Evolutionary conservation across 2,888 invertebrate species (phyloP), one percentile per base, ranked within the genome.

Genomic region (Minunthozetes semirufus): DNA sequence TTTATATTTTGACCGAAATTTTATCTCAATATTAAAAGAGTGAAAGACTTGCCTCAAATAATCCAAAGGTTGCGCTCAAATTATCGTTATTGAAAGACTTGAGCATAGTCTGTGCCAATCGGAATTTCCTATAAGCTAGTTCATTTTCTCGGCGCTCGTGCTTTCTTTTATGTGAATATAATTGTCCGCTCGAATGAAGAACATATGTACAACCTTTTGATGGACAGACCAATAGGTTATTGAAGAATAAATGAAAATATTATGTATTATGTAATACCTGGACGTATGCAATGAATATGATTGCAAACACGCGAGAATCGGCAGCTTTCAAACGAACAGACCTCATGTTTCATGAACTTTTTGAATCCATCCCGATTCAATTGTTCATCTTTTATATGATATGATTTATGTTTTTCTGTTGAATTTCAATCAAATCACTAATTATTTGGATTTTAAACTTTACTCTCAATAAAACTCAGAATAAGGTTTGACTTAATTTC

Each of bases 321-420:
- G 82, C 98, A 98, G 80, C 89, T 90, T 50, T 91, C 89, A 84
- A 92, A 97, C 0, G 91, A 90, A 80, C 98, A 98, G 0, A 89
- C 87, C 82, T 98, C 97, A 80, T 94, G 94, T 84, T 98, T 98
- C 89, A 97, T 92, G 84, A 95, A 98, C 83, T 98, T 98, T 84
- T 96, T 97, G 86, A 98, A 98, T 22, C 97, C 97, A 82, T 98
- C 97, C 78, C 93, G 89, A 56, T 92, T 91, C 68, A 98, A 85
- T 78, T 96, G 94, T 82, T 95, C 94, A 84, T 98, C 97, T 84
- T 96, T 96, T 82, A 96, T 92, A 84, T 98, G 98, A 82, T 97
- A 97, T 1, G 94, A 91, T 84, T 97, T 98, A 87, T 98, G 98
- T 85, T 98, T 98, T 85, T 98, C 97, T 96, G 86, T 22, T 85